Conservation (phyloP, 2,888 invertebrate genomes). For the Lycaena phlaeas region DNA sequence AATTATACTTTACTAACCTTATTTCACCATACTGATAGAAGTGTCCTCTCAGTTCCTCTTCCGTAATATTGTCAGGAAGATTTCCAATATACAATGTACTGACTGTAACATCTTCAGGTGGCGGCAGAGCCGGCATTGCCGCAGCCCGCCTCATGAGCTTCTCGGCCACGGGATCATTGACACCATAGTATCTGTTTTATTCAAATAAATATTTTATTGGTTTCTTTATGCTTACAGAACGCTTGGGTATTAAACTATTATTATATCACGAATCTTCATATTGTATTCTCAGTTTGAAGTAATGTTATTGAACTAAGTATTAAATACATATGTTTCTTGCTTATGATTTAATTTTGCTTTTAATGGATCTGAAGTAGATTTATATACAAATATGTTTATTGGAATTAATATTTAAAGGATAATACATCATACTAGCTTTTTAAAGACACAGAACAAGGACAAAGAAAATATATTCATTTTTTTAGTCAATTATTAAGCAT, state of each 20-base stretch:
- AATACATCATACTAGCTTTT: no score
- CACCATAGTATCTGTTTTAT: conserved; percentile 89
- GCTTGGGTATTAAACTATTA: no score
- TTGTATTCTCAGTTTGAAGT: no score
- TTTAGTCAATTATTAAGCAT: no score
- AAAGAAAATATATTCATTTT: neutral
- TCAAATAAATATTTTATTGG: neutral
- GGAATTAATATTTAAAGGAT: no score
- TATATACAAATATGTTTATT: no score
- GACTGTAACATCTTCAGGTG: conserved; percentile 96
- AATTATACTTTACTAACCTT: conserved; percentile 68
- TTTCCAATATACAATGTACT: conserved; percentile 99
- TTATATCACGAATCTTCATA: no score
- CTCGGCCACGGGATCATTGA: conserved; percentile 96
- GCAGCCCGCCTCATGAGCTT: conserved; percentile 92
- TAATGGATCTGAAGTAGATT: no score
- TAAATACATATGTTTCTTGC: no score
- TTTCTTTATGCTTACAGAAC: neutral
- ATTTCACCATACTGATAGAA: conserved; percentile 99
- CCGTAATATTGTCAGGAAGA: conserved; percentile 88
- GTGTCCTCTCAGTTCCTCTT: conserved; percentile 94
- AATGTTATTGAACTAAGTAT: no score
- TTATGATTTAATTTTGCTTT: no score
- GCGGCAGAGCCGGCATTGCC: conserved; percentile 94
- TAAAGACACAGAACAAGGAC: no score